Conservation (phyloP, 2,888 invertebrate genomes). For the Leucania comma region DNA sequence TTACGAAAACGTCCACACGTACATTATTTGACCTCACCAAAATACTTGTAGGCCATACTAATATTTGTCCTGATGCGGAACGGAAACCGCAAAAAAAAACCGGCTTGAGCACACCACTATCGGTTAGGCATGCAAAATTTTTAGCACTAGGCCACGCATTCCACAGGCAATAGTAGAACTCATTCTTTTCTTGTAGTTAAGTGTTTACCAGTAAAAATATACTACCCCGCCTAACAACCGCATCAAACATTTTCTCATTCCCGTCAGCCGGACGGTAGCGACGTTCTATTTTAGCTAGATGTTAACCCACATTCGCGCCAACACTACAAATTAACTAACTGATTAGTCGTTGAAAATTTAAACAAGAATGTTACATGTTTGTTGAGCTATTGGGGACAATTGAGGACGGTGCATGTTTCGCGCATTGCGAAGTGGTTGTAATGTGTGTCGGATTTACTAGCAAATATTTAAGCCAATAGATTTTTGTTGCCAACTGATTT, state of each 20-base stretch:
- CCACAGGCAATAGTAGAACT: background rate
- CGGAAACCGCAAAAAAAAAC: slow-evolving; percentile 28
- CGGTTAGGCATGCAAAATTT: slow-evolving; percentile 2
- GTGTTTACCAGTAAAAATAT: slow-evolving; percentile 22
- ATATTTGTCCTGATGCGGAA: slow-evolving; percentile 40
- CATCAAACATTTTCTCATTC: slow-evolving; percentile 68
- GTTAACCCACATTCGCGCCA: slow-evolving; percentile 85
- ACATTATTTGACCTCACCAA: slow-evolving; percentile 27
- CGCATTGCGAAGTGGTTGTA: slow-evolving; percentile 32
- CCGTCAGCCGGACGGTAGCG: slow-evolving; percentile 74
- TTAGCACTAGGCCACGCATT: slow-evolving; percentile 47
- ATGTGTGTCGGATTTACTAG: slow-evolving; percentile 31
- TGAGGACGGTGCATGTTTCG: slow-evolving; percentile 45
- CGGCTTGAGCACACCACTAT: slow-evolving; percentile 8
- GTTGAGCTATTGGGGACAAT: slow-evolving; percentile 47
- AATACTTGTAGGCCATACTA: slow-evolving; percentile 30
- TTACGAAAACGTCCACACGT: slow-evolving; percentile 22
- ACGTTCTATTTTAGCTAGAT: slow-evolving; percentile 83
- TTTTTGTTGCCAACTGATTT: slow-evolving; percentile 12
- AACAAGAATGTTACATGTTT: slow-evolving; percentile 61
- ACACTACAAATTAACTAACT: slow-evolving; percentile 81
- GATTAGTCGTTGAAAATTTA: slow-evolving; percentile 69
- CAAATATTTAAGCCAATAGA: background rate
- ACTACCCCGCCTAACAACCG: slow-evolving; percentile 50
- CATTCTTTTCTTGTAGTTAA: background rate